Percentiles rank a stretch among this genome's conserved stretches.
These are phyloP conservation scores for Tenthredo notha DNA, from an alignment of 2,888 invertebrate genomes.

Conservation along the genomic window DNA sequence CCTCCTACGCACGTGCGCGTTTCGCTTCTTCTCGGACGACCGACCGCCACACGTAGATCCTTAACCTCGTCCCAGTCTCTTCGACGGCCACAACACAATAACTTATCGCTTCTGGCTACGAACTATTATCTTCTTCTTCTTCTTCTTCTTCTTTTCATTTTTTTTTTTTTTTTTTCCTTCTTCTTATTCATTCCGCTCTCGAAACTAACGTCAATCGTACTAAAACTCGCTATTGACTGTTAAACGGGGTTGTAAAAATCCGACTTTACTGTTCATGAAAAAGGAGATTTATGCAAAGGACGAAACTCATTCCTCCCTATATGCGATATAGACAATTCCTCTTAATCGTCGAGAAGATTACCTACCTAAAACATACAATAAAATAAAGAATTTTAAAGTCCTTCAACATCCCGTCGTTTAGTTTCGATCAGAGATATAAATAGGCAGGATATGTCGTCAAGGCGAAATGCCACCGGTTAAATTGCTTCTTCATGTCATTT, in stretches of 20 bases:
- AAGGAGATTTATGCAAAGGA: constrained; percentile 12
- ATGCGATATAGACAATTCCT: background rate
- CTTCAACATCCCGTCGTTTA: background rate
- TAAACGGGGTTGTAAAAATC: constrained; percentile 22
- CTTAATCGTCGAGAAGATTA: background rate
- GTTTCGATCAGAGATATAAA: constrained; percentile 34
- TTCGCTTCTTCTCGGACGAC: background rate
- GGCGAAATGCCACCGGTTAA: constrained; percentile 20
- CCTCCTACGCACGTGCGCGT: constrained; percentile 47
- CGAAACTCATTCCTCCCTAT: background rate
- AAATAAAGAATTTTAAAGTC: background rate
- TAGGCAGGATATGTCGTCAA: constrained; percentile 6
- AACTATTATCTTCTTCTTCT: constrained; percentile 2
- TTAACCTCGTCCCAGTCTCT: constrained; percentile 43
- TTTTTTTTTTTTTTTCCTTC: background rate
- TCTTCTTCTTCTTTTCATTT: background rate
- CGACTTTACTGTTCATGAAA: background rate
- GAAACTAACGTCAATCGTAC: constrained; percentile 5
- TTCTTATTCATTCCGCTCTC: background rate
- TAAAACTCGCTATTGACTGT: background rate
- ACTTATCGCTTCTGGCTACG: constrained; percentile 43
- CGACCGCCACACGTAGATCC: constrained; percentile 19
- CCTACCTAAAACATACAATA: too few species aligned
- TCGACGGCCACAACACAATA: background rate
- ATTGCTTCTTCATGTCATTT: constrained; percentile 25